Conservation (phyloP, 2,797 vertebrate species). For the Rhinatrema bivittatum region DNA sequence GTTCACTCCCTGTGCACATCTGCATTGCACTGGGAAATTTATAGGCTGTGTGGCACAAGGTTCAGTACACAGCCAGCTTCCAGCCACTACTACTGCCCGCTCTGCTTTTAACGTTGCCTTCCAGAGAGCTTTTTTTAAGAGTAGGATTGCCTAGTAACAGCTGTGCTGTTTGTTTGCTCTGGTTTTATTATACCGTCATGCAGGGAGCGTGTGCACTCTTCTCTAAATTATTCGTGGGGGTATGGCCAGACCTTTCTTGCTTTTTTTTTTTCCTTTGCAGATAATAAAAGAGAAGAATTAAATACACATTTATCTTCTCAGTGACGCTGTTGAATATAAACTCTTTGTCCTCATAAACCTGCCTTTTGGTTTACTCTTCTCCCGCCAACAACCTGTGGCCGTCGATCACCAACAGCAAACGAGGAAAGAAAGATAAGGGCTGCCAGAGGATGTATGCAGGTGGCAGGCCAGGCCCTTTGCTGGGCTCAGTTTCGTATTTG, state of each 20-base stretch:
- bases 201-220: slow-evolving; percentile 18
- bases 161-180: slow-evolving; percentile 20
- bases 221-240: slow-evolving; percentile 11
- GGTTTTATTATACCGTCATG: slow-evolving; percentile 27
- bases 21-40: too few species aligned
- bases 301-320: slow-evolving; percentile 15
- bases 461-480: too few species aligned
- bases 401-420: too few species aligned
- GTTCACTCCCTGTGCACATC: too few species aligned
- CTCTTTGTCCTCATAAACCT: neutral
- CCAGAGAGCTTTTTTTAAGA: slow-evolving; percentile 2
- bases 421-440: too few species aligned
- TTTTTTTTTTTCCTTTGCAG: slow-evolving; percentile 12
- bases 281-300: slow-evolving; percentile 33
- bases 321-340: slow-evolving; percentile 13
- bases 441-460: too few species aligned
- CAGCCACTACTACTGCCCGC: neutral
- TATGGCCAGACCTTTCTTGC: slow-evolving; percentile 29
- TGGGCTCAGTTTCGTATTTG: too few species aligned
- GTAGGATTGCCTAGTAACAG: slow-evolving; percentile 24
- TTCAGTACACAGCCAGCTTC: neutral
- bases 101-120: slow-evolving; percentile 24
- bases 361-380: neutral
- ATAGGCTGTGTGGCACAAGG: too few species aligned
- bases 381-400: neutral